Evolutionary conservation across 2,797 vertebrate species (phyloP), one percentile per base, ranked within the genome.

Genomic region (Tiaroga cobitis): DNA sequence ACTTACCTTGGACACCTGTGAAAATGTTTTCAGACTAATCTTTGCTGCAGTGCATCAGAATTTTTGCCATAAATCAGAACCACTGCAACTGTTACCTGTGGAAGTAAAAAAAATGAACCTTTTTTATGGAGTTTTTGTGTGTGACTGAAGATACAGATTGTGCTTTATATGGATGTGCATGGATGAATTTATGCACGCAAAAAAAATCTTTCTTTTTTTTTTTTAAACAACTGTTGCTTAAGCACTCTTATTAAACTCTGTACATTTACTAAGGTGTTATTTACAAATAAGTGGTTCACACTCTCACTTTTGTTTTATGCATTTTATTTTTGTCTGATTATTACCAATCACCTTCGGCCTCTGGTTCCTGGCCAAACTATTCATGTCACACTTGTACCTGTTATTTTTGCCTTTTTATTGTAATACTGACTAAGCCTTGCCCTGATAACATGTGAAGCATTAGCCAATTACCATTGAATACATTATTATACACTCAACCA

Each of bases 211-310:
- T 87, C 43, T 85, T 83, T 83, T 56, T 1, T 54, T n/a, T 85
- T 80, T 81, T 84, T 73, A 29, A 46, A 69, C 77, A 82, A 63
- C 73, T 81, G 74, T 87, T 87, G 86, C 77, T 87, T 59, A 81
- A 87, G 89, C 84, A 15, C 85, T 84, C 43, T 88, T 87, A 86
- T 84, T 87, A 80, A 87, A 87, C 84, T 82, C 51, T 88, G 82
- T n/a, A n/a, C n/a, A n/a, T n/a, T n/a, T n/a, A n/a, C n/a, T n/a
- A n/a, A n/a, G n/a, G n/a, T n/a, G n/a, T n/a, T n/a, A n/a, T n/a
- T n/a, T n/a, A n/a, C n/a, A n/a, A n/a, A n/a, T n/a, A n/a, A n/a
- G n/a, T n/a, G n/a, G n/a, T n/a, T n/a, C n/a, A n/a, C 74, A 76
- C 70, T 54, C 84, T 84, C 83, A 73, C 13, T 82, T 83, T 70